These are phyloP conservation scores for Myodes glareolus DNA, from an alignment of 2,113 vertebrate species.

Conservation along the genomic window DNA sequence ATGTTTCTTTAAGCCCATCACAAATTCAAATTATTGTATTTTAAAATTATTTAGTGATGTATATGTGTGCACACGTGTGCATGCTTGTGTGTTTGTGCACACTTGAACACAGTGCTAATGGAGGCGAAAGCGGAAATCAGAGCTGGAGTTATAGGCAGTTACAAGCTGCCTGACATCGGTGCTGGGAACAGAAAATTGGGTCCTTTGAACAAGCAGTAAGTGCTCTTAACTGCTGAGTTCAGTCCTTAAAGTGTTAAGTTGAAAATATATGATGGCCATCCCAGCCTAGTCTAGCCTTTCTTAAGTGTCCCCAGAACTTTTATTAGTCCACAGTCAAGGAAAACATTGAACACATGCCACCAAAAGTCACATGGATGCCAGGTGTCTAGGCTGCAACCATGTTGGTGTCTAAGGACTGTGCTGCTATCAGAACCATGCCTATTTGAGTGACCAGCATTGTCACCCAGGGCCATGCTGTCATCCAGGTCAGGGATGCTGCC, in stretches of 20 bases:
- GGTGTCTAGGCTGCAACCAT: neutral
- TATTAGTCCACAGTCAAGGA: neutral
- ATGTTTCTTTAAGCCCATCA: neutral
- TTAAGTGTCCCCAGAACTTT: neutral
- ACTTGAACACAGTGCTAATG: neutral
- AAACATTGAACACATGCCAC: neutral
- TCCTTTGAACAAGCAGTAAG: too few species aligned
- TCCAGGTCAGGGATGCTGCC: neutral
- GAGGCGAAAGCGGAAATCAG: too few species aligned
- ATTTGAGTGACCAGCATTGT: neutral
- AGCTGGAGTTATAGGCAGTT: neutral
- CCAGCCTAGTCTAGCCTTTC: neutral
- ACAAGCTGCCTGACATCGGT: neutral
- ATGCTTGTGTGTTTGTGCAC: rapidly evolving
- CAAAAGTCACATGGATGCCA: neutral
- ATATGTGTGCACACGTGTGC: neutral
- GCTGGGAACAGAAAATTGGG: neutral
- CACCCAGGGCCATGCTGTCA: neutral
- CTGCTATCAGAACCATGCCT: neutral
- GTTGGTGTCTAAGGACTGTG: too few species aligned
- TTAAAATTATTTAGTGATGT: neutral
- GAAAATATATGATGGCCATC: neutral
- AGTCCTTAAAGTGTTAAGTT: neutral
- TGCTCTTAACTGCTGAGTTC: neutral
- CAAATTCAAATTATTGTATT: neutral